phyloP scores from a whole-genome alignment of 2,797 vertebrate species.

The Decapterus maruadsi region DNA sequence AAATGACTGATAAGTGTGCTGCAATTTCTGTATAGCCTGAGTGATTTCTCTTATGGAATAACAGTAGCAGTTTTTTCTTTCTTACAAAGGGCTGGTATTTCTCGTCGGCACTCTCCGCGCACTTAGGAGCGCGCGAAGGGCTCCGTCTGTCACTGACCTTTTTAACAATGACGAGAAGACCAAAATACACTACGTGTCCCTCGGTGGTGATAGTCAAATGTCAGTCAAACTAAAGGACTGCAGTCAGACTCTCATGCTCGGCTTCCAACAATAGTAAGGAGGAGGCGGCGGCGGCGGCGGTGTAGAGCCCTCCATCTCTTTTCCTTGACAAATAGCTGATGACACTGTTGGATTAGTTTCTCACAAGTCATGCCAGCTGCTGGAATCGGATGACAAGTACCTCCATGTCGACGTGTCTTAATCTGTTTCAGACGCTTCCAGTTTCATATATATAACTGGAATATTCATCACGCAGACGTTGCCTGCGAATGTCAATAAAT shows the following conservation, averaged over 20 bases:
- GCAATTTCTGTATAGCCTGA: slow-evolving; percentile 60
- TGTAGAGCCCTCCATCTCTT: slow-evolving; percentile 40
- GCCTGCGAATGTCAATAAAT: slow-evolving; percentile 64
- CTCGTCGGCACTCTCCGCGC: slow-evolving; percentile 46
- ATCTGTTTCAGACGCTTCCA: slow-evolving; percentile 60
- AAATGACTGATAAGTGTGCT: slow-evolving; percentile 66
- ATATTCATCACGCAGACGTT: slow-evolving; percentile 50
- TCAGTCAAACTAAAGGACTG: slow-evolving; percentile 64
- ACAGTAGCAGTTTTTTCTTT: neutral
- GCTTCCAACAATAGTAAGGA: slow-evolving; percentile 54
- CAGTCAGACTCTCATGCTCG: slow-evolving; percentile 47
- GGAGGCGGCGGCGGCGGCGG: slow-evolving; percentile 26
- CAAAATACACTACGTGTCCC: slow-evolving; percentile 58
- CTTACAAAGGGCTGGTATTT: slow-evolving; percentile 58
- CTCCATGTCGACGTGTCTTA: slow-evolving; percentile 55
- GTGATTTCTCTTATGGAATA: slow-evolving; percentile 68
- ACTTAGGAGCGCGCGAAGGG: slow-evolving; percentile 41
- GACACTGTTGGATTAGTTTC: slow-evolving; percentile 73
- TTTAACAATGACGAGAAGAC: slow-evolving; percentile 56
- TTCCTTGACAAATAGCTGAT: slow-evolving; percentile 73
- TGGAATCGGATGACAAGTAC: slow-evolving; percentile 73
- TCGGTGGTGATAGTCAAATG: slow-evolving; percentile 61
- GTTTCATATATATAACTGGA: slow-evolving; percentile 37
- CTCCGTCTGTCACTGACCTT: slow-evolving; percentile 66
- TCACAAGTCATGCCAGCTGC: slow-evolving; percentile 76